Percentiles rank a stretch among this genome's conserved stretches.
Evolutionary conservation across 2,888 invertebrate genomes (phyloP).

Genomic region (Athetis lepigone): DNA sequence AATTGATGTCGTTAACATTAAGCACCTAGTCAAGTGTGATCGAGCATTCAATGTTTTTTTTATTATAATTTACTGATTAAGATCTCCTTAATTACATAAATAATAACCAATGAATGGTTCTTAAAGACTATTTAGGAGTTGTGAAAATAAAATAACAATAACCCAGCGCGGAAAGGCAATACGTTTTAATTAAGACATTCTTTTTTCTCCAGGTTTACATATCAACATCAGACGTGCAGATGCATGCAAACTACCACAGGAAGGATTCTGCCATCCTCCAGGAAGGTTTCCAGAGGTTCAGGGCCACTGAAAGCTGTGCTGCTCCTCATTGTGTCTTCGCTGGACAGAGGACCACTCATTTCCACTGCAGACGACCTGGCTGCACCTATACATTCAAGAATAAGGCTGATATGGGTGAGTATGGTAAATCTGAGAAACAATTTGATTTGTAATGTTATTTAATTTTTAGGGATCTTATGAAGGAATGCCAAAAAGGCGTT

Average conservation of each 20-base stretch:
- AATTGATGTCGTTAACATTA: constrained; percentile 19
- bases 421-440: constrained; percentile 37
- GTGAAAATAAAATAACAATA: background rate
- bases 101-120: constrained; percentile 23
- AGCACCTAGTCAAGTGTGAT: constrained; percentile 3
- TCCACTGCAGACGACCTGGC: constrained; percentile 97
- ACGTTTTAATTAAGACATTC: background rate
- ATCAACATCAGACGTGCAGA: constrained; percentile 99
- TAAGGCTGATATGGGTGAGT: constrained; percentile 99
- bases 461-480: no score
- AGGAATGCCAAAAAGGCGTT: no score
- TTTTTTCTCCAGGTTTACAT: constrained; percentile 94
- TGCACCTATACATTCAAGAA: constrained; percentile 99
- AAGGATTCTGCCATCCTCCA: constrained; percentile 99
- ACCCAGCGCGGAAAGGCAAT: no score
- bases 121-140: background rate
- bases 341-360: constrained; percentile 98
- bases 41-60: no score
- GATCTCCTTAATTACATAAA: constrained; percentile 7
- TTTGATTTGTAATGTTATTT: constrained; percentile 21
- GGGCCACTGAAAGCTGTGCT: constrained; percentile 98
- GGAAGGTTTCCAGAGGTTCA: constrained; percentile 98
- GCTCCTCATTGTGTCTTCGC: constrained; percentile 97
- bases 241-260: constrained; percentile 99
- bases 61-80: background rate